Conservation (phyloP, 2,888 invertebrate species). For the Thymelicus acteon region DNA sequence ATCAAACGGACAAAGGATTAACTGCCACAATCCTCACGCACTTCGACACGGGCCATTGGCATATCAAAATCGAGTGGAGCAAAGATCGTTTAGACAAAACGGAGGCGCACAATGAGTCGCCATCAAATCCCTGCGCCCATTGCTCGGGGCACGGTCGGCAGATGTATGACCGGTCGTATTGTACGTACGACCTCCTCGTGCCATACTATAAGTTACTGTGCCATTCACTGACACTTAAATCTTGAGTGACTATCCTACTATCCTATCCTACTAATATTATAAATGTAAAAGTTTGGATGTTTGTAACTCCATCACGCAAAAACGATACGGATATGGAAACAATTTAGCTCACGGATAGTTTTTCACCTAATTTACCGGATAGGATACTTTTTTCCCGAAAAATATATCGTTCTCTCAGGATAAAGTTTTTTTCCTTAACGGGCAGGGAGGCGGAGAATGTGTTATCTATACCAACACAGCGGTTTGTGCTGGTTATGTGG, state of each 20-base stretch:
- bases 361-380: too few species aligned
- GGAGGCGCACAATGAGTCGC: slow-evolving; percentile 64
- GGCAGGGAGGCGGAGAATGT: too few species aligned
- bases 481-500: too few species aligned
- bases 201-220: slow-evolving; percentile 49
- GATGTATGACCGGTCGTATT: slow-evolving; percentile 66
- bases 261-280: too few species aligned
- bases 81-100: slow-evolving; percentile 72
- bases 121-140: slow-evolving; percentile 75
- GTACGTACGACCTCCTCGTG: slow-evolving; percentile 55
- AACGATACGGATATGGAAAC: too few species aligned
- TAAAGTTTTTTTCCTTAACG: too few species aligned
- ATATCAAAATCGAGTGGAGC: slow-evolving; percentile 41
- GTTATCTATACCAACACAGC: too few species aligned
- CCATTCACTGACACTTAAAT: slow-evolving; percentile 40
- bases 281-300: too few species aligned
- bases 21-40: slow-evolving; percentile 34
- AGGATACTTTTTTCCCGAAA: too few species aligned
- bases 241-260: slow-evolving; percentile 20
- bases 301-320: too few species aligned
- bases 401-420: too few species aligned
- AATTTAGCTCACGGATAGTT: too few species aligned
- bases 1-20: slow-evolving; percentile 24
- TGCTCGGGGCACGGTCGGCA: slow-evolving; percentile 75
- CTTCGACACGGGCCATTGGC: slow-evolving; percentile 29